Percentiles rank a stretch among this genome's conserved stretches.
Conservation (phyloP, 2,797 vertebrate species). For the Anabas testudineus region DNA sequence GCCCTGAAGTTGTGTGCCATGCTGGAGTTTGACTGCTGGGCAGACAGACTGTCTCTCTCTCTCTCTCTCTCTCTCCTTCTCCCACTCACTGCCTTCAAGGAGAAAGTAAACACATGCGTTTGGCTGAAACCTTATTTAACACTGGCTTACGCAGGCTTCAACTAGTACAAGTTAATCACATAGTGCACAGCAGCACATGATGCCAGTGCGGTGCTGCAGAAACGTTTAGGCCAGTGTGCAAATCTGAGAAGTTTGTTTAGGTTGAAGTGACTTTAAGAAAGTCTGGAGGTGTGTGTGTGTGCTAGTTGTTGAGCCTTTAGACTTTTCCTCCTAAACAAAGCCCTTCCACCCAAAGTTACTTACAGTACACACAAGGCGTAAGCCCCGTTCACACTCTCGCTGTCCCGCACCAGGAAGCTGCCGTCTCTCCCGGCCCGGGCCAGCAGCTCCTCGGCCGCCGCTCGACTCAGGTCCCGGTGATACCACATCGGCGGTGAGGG, state of each 20-base stretch:
- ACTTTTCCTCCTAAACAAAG: background rate
- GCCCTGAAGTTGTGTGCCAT: slow-evolving; percentile 39
- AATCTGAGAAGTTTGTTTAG: background rate
- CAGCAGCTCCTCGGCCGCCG: slow-evolving; percentile 93
- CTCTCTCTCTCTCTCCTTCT: no score
- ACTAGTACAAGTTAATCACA: slow-evolving; percentile 4
- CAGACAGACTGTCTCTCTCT: slow-evolving; percentile 45
- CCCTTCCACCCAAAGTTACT: slow-evolving; percentile 73
- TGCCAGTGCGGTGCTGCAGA: slow-evolving; percentile 6
- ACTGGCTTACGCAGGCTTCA: slow-evolving; percentile 2
- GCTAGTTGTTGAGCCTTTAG: background rate
- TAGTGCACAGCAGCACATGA: background rate
- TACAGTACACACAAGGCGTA: slow-evolving; percentile 95
- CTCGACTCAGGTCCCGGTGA: slow-evolving; percentile 95
- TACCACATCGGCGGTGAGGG: slow-evolving; percentile 90
- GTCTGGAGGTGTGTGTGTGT: slow-evolving; percentile 10
- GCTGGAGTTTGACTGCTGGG: slow-evolving; percentile 49
- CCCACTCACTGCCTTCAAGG: slow-evolving; percentile 44
- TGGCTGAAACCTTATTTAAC: slow-evolving; percentile 12
- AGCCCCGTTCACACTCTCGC: slow-evolving; percentile 94
- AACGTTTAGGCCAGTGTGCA: slow-evolving; percentile 1
- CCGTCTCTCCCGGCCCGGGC: slow-evolving; percentile 93
- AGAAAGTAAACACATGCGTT: slow-evolving; percentile 62
- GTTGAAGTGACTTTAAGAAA: background rate
- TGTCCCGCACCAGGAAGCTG: slow-evolving; percentile 97